Evolutionary conservation across 2,797 vertebrate genomes (phyloP).

Genomic region (Coilia nasus): DNA sequence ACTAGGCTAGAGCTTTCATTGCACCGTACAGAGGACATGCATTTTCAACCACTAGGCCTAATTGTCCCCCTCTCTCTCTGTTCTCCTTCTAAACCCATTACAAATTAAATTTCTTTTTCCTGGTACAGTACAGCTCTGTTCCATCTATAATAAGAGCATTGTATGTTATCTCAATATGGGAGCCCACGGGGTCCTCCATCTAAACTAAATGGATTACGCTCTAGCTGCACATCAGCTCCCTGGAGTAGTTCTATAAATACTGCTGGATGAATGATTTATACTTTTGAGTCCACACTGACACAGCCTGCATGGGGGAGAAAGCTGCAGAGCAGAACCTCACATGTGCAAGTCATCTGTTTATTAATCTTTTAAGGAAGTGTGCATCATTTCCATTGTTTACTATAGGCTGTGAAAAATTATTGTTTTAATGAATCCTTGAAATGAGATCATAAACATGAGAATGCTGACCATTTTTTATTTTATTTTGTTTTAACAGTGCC

Average conservation of each 20-base stretch:
- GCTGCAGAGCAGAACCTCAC: background rate
- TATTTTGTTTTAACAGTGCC: background rate
- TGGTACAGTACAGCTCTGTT: background rate
- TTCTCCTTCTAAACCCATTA: background rate
- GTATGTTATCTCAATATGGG: constrained; percentile 23
- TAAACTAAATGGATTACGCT: constrained; percentile 14
- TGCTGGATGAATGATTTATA: constrained; percentile 8
- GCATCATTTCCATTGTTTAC: background rate
- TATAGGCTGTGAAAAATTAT: background rate
- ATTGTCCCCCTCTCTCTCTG: no score
- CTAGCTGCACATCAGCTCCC: constrained; percentile 9
- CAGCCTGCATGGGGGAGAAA: background rate
- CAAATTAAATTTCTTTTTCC: background rate
- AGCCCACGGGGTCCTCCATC: background rate
- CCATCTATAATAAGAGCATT: constrained; percentile 18
- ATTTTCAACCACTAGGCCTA: background rate
- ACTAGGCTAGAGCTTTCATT: background rate
- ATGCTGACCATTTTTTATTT: background rate
- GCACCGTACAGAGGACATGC: background rate
- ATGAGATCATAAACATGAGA: background rate
- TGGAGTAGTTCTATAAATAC: constrained; percentile 19
- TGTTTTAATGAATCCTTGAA: background rate
- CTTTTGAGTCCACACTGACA: background rate
- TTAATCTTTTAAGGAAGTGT: background rate
- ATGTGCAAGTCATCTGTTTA: constrained; percentile 1